phyloP scores from a whole-genome alignment of 1,140 invertebrate genomes.

The Pygmarrhopalites habei region DNA sequence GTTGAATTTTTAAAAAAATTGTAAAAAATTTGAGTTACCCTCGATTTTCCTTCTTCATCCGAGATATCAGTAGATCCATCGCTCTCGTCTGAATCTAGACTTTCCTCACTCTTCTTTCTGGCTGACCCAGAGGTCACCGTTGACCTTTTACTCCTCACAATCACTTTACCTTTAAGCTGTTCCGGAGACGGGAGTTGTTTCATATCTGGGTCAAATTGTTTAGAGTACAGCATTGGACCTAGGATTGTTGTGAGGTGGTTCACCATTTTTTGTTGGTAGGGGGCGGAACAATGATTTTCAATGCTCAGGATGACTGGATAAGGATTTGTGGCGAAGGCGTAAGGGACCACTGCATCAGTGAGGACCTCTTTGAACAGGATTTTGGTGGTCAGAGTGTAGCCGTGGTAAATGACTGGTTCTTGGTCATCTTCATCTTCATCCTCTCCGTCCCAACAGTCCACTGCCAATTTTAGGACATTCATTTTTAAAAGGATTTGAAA shows the following conservation, averaged over 20 bases:
- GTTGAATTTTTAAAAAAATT: too few relatives aligned
- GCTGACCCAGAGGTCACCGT: conserved; percentile 17
- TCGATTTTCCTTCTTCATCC: too few relatives aligned
- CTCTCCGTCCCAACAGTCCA: conserved; percentile 54
- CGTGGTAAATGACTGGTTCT: conserved; percentile 53
- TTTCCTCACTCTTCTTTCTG: too few relatives aligned
- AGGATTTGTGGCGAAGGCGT: conserved; percentile 43
- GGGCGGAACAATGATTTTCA: conserved; percentile 53
- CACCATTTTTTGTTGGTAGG: conserved; percentile 51
- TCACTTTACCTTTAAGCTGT: conserved; percentile 46
- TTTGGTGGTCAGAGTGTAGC: conserved; percentile 53
- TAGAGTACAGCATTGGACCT: conserved; percentile 45
- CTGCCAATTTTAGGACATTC: too few relatives aligned
- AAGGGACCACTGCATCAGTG: conserved; percentile 46
- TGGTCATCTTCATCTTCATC: conserved; percentile 43
- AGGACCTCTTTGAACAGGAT: conserved; percentile 52
- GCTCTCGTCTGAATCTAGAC: too few relatives aligned
- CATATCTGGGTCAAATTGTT: conserved; percentile 40
- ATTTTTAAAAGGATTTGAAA: too few relatives aligned
- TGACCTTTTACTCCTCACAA: conserved; percentile 49
- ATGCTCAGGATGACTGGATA: conserved; percentile 54
- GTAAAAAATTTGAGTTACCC: too few relatives aligned
- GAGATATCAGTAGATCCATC: too few relatives aligned
- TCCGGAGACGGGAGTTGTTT: conserved; percentile 44
- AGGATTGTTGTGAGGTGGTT: conserved; percentile 49